phyloP scores from a whole-genome alignment of 2,113 vertebrate genomes.

The Genyomyrus donnyi region DNA sequence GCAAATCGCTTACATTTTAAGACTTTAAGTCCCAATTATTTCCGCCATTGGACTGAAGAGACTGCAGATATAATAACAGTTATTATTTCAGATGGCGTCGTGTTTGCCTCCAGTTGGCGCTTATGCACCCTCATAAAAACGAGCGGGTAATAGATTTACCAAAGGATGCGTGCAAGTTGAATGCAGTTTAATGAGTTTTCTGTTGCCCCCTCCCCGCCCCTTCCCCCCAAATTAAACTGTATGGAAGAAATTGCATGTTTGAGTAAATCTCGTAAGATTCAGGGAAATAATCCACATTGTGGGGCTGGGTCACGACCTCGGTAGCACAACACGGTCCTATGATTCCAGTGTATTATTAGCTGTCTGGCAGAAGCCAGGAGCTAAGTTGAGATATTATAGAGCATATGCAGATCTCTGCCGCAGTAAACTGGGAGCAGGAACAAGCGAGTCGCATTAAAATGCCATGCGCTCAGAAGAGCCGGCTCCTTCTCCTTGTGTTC shows the following conservation, averaged over 20 bases:
- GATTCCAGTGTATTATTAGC: constrained; percentile 41
- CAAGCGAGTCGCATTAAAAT: not conserved
- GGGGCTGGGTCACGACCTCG: constrained; percentile 34
- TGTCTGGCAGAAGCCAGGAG: constrained; percentile 43
- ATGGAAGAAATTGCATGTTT: constrained; percentile 41
- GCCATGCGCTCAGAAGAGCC: not conserved
- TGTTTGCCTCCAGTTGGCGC: constrained; percentile 19
- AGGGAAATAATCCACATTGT: constrained; percentile 53
- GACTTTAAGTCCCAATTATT: constrained; percentile 21
- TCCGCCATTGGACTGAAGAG: constrained; percentile 21
- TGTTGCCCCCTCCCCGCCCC: constrained; percentile 19
- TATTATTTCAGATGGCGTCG: constrained; percentile 23
- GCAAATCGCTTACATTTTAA: constrained; percentile 16
- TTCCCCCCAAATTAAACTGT: constrained; percentile 34
- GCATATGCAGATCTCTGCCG: constrained; percentile 32
- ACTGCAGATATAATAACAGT: constrained; percentile 21
- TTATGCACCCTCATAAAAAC: constrained; percentile 13
- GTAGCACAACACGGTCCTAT: constrained; percentile 38
- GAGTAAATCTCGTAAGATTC: constrained; percentile 47
- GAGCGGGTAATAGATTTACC: constrained; percentile 26
- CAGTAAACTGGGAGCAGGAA: constrained; percentile 54
- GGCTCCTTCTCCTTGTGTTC: not conserved
- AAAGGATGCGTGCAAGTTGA: constrained; percentile 29
- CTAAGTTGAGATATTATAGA: constrained; percentile 32
- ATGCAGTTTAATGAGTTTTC: constrained; percentile 45